phyloP scores from a whole-genome alignment of 1,140 invertebrate species.

The Brachionus asplanchnoidis region DNA sequence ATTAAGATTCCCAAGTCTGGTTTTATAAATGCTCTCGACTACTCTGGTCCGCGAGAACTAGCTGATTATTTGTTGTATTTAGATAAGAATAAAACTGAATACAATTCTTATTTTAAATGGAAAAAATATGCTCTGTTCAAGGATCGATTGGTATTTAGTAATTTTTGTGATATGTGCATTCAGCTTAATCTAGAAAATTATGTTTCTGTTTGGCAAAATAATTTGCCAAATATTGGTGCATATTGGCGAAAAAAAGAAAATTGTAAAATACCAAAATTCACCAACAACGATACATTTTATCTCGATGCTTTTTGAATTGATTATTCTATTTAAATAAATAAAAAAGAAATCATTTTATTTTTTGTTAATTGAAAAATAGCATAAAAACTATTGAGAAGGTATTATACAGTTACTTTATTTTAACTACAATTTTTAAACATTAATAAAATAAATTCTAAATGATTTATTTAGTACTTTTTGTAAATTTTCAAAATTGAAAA shows the following conservation, averaged over 20 bases:
- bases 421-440: no score
- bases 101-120: conserved; percentile 31
- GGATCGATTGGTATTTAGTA: neutral
- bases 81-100: neutral
- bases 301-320: no score
- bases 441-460: no score
- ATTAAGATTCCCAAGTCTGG: neutral
- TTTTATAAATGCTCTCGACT: conserved; percentile 43
- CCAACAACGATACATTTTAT: no score
- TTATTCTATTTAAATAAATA: no score
- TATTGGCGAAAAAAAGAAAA: neutral
- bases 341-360: no score
- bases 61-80: conserved; percentile 43
- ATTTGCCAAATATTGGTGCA: neutral
- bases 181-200: conserved; percentile 5
- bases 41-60: conserved; percentile 35
- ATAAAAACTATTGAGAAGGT: no score
- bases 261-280: neutral
- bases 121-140: neutral
- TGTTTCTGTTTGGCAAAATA: neutral
- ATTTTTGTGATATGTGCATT: conserved; percentile 29
- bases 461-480: no score
- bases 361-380: no score
- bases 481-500: no score
- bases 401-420: no score